A percentile compares a stretch with the other conserved stretches of the same genome.
These are phyloP conservation scores for Cettia cetti DNA, from an alignment of 2,113 vertebrate species.

Conservation along the genomic window DNA sequence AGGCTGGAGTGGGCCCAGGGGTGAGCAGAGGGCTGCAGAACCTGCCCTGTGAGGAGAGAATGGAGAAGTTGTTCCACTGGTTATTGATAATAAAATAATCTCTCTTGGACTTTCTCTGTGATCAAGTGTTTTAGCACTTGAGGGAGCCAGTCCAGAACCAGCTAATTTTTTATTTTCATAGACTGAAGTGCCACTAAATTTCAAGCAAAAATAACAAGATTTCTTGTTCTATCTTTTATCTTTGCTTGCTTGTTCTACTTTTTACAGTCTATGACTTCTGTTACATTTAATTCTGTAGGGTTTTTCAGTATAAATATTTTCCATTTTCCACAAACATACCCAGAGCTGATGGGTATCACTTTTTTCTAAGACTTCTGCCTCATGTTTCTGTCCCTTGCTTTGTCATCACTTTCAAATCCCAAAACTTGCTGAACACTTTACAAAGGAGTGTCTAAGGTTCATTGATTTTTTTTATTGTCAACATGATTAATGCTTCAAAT, in stretches of 20 bases:
- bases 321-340: background rate
- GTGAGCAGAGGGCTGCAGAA: background rate
- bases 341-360: background rate
- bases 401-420: background rate
- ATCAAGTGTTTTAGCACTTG: background rate
- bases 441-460: background rate
- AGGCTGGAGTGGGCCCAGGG: background rate
- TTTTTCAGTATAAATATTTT: background rate
- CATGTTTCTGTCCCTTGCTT: background rate
- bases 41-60: background rate
- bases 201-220: background rate
- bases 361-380: background rate
- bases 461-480: background rate
- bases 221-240: background rate
- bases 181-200: background rate
- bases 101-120: background rate
- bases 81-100: background rate
- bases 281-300: background rate
- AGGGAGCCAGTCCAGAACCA: background rate
- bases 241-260: background rate
- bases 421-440: background rate
- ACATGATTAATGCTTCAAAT: background rate
- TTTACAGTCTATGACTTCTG: background rate
- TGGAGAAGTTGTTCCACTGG: background rate
- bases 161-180: background rate